Evolutionary conservation across 1,140 invertebrate genomes (phyloP), one percentile per base, ranked within the genome.

Genomic region (Pararge aegeria): DNA sequence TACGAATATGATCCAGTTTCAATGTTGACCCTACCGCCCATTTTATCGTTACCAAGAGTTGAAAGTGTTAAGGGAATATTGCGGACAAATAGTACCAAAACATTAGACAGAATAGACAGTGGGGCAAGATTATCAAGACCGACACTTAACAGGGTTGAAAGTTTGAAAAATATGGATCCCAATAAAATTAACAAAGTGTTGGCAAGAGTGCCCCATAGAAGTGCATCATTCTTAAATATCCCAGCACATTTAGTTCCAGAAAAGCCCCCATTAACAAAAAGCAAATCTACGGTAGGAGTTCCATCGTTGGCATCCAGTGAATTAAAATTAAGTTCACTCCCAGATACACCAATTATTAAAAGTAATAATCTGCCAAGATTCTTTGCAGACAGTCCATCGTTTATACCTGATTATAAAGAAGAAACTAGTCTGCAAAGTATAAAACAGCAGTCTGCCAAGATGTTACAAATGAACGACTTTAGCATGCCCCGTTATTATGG

Each of bases 401-500:
- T 89, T 7, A 55, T 27, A 27, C 46, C 75, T 1, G 89, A 88
- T 64, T 91, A 90, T 49, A 90, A 83, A 53, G 80, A 79, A 0
- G 87, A 90, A 27, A 89, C 75, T 0, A 90, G 79, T 10, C 66
- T 90, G 21, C 84, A 90, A 56, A 90, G 87, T 61, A 88, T 90
- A 5, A 80, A 83, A 42, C 76, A 86, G 61, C 77, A 89, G 21
- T 77, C 84, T 0, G 79, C 82, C 0, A 62, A 87, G 27, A 84
- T 86, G 75, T 75, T 81, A 34, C 75, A 84, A 40, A 78, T 83
- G 53, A 82, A 81, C 20, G 90, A 91, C 49, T 90, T 78, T 37
- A 90, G 90, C 54, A 91, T 91, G 90, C 90, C 90, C 0, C 78
- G 90, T 48, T 91, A 91, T 68, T 91, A 90, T 44, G 78, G 88